Percentiles rank a stretch among this genome's conserved stretches.
These are phyloP conservation scores for Euphysa ruthae DNA, from an alignment of 30 jellyfish, hydroid and myxozoan genomes.

Conservation along the genomic window DNA sequence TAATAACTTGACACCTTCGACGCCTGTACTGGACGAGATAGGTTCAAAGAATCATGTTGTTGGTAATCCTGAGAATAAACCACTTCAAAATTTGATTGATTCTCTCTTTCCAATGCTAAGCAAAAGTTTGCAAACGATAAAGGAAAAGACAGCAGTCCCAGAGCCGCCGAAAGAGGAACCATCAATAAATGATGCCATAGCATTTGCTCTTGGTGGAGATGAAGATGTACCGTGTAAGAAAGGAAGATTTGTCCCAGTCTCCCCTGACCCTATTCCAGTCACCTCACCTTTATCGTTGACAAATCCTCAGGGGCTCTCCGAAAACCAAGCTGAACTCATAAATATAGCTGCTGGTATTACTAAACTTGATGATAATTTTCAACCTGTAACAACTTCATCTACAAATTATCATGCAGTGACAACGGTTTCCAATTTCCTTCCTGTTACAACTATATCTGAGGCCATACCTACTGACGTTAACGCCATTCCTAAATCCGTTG, in stretches of 20 bases:
- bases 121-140: conserved; percentile 34
- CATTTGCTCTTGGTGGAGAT: conserved; percentile 5
- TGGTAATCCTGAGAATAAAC: conserved; percentile 3
- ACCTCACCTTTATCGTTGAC: conserved; percentile 27
- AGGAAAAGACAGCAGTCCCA: conserved; percentile 13
- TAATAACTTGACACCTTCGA: background rate
- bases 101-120: conserved; percentile 33
- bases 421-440: too few species aligned
- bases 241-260: background rate
- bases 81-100: conserved; percentile 19
- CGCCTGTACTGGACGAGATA: conserved; percentile 13
- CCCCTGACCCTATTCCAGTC: background rate
- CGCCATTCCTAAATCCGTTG: background rate
- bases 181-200: conserved; percentile 33
- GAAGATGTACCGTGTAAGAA: conserved; percentile 16
- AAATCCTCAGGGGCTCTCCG: conserved; percentile 27
- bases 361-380: conserved; percentile 15
- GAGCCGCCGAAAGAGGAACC: conserved; percentile 21
- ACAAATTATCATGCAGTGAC: too few species aligned
- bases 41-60: background rate
- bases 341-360: conserved; percentile 35
- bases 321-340: conserved; percentile 25
- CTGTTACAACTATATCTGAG: too few species aligned
- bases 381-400: conserved; percentile 13
- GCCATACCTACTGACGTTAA: background rate